Evolutionary conservation across 2,888 invertebrate genomes (phyloP), one percentile per base, ranked within the genome.

Genomic region (Acholoe squamosa): DNA sequence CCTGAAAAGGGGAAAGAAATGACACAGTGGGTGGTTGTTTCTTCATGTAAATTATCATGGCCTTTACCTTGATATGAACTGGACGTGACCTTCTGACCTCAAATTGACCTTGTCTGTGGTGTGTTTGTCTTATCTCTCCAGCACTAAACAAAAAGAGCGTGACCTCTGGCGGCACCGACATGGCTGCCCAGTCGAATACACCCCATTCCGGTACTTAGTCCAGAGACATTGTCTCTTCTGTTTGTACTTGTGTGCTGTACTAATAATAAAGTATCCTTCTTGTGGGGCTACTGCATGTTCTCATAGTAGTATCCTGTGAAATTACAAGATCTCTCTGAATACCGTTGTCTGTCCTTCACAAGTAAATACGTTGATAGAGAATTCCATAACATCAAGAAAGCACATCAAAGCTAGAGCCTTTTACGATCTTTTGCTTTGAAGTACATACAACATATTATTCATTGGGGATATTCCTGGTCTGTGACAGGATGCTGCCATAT

Each of bases 71-170:
- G 54, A 86, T 54, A 19, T 52, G 56, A 86, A 52, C 25, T n/a
- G 51, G 54, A 86, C 25, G 28, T 86, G 56, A 86, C 86, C 54
- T n/a, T 86, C 22, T 86, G 86, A 86, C 86, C 86, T 43, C 86
- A n/a, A 31, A 54, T 86, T 86, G 86, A 86, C 86, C 86, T 86
- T 86, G 54, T 86, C 86, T 54, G 86, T 86, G 86, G 14, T 22
- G 86, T 43, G 84, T 86, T 54, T 86, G 86, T 86, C 54, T 86
- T 86, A 52, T 86, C 80, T 86, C 86, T 86, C 86, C 86, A 86
- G 86, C 86, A 86, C 86, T 86, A 10, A 86, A 86, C 86, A 86
- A 86, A 86, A 86, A 86, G 54, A 86, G 54, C 86, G 54, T 86
- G 86, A 43, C 34, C 43, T 80, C 80, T 43, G 86, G 86, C 12